Evolutionary conservation across 2,888 invertebrate genomes (phyloP).

Genomic region (Kryphioiulus occultus): DNA sequence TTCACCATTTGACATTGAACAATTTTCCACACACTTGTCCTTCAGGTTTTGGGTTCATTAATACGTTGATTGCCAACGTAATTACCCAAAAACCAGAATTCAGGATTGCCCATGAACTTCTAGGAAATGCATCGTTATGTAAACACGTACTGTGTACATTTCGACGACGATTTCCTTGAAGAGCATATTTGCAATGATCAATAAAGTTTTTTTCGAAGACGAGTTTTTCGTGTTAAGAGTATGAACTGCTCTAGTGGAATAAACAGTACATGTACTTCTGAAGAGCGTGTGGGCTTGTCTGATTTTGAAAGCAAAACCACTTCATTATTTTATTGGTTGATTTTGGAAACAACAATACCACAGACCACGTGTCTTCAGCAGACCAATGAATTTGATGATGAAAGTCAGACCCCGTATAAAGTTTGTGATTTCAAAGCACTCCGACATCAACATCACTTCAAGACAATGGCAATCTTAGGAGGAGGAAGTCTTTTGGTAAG

Average conservation of each 20-base stretch:
- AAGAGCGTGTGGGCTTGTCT: neutral
- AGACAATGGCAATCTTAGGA: neutral
- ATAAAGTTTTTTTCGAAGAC: neutral
- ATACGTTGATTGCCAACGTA: too few species aligned
- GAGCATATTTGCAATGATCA: neutral
- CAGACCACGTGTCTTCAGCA: neutral
- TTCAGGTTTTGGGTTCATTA: too few species aligned
- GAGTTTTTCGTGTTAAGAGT: neutral
- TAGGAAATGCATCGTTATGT: neutral
- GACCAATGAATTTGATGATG: neutral
- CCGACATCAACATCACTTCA: neutral
- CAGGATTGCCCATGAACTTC: neutral
- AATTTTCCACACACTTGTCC: too few species aligned
- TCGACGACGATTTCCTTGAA: neutral
- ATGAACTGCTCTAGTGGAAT: neutral
- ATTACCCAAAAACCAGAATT: too few species aligned
- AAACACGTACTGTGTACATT: too few species aligned
- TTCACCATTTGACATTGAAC: too few species aligned
- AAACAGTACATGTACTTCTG: neutral
- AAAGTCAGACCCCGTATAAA: neutral
- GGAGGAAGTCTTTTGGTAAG: neutral
- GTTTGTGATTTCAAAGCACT: neutral
- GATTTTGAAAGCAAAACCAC: neutral
- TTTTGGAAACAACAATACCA: neutral
- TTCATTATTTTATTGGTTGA: neutral